These are phyloP conservation scores for Anagyrus pseudococci DNA, from an alignment of 2,888 invertebrate species.

Conservation along the genomic window DNA sequence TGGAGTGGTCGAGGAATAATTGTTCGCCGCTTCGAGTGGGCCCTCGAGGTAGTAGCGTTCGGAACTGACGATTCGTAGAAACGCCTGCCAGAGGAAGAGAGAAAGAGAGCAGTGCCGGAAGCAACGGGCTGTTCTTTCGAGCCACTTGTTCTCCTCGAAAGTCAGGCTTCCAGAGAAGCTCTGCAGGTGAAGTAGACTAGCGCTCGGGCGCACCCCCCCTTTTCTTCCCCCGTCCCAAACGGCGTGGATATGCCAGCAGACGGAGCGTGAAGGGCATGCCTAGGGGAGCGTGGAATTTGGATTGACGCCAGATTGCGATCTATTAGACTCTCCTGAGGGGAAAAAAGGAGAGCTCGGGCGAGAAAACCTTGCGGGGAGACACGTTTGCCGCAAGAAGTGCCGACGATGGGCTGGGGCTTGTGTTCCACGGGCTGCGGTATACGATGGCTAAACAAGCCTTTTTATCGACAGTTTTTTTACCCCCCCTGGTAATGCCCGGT, in stretches of 20 bases:
- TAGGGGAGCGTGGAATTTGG: constrained; percentile 29
- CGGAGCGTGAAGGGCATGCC: neutral
- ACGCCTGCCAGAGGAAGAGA: too few relatives aligned
- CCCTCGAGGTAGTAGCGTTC: too few relatives aligned
- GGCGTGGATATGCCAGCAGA: neutral
- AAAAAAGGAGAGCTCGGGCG: neutral
- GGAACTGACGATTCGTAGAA: too few relatives aligned
- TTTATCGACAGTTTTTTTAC: too few relatives aligned
- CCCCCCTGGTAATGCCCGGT: too few relatives aligned
- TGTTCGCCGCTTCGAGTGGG: too few relatives aligned
- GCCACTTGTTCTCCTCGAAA: neutral
- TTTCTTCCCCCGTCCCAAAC: neutral
- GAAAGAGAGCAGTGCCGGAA: too few relatives aligned
- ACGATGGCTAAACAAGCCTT: too few relatives aligned
- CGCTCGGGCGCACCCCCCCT: neutral
- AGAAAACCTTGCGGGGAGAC: neutral
- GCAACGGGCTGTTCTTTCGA: too few relatives aligned
- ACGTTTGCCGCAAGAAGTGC: neutral
- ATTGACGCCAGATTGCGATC: constrained; percentile 36
- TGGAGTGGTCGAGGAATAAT: too few relatives aligned
- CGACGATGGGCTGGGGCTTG: too few relatives aligned
- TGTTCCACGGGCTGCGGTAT: too few relatives aligned
- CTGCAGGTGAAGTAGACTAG: neutral
- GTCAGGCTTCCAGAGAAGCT: neutral
- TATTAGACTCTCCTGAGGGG: constrained; percentile 31